Percentiles rank a stretch among this genome's conserved stretches.
phyloP scores from a whole-genome alignment of 2,113 vertebrate species.

The rat (Rattus norvegicus) region GRCr8 NC_086023.1:78442501-78443000 shows the following conservation, averaged over 20 bases:
- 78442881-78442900: too few relatives aligned
- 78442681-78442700: background rate
- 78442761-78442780: background rate
- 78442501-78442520: conserved; percentile 24
- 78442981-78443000: background rate
- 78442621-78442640: background rate
- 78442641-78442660: background rate
- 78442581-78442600: background rate
- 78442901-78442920: background rate
- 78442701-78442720: background rate
- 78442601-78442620: too few relatives aligned
- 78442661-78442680: background rate
- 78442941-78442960: background rate
- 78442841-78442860: background rate
- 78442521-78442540: background rate
- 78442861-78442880: background rate
- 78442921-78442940: background rate
- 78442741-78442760: too few relatives aligned
- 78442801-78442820: background rate
- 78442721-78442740: background rate
- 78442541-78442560: background rate
- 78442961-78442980: background rate
- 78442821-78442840: background rate
- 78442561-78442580: accelerated
- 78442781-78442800: background rate